These are phyloP conservation scores for Psix sp. DNA, from an alignment of 1,140 invertebrate genomes.

Conservation along the genomic window DNA sequence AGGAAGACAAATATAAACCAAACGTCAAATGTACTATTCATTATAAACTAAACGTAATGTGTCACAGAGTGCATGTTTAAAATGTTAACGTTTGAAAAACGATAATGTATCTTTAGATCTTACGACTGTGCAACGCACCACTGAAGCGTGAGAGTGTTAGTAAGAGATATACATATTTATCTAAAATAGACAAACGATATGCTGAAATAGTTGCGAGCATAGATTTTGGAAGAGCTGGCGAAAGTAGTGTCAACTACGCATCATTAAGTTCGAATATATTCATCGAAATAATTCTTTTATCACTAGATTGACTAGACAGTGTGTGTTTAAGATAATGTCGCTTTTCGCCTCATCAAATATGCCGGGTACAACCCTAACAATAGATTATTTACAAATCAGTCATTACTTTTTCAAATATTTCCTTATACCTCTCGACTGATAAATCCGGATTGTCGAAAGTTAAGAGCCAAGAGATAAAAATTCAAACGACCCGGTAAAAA, in stretches of 20 bases:
- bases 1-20: conserved; percentile 6
- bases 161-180: conserved; percentile 21
- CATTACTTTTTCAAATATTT: conserved; percentile 37
- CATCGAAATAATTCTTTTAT: conserved; percentile 26
- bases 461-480: conserved; percentile 16
- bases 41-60: conserved; percentile 9
- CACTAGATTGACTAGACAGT: too few species aligned
- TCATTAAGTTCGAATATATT: conserved; percentile 24
- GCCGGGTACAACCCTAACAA: conserved; percentile 28
- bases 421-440: conserved; percentile 1
- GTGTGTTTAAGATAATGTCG: conserved; percentile 42
- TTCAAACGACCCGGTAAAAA: conserved; percentile 7
- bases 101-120: conserved; percentile 23
- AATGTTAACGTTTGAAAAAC: conserved; percentile 22
- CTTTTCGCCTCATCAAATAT: conserved; percentile 17
- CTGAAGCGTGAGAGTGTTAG: neutral
- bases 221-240: conserved; percentile 5
- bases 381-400: conserved; percentile 47
- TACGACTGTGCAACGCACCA: conserved; percentile 8
- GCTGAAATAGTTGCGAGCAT: conserved; percentile 8
- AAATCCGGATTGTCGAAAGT: conserved; percentile 8
- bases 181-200: conserved; percentile 29
- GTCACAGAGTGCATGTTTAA: conserved; percentile 10
- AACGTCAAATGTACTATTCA: neutral
- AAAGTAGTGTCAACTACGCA: conserved; percentile 18